Conservation (phyloP, 2,113 vertebrate genomes). For the Bungarus multicinctus region DNA sequence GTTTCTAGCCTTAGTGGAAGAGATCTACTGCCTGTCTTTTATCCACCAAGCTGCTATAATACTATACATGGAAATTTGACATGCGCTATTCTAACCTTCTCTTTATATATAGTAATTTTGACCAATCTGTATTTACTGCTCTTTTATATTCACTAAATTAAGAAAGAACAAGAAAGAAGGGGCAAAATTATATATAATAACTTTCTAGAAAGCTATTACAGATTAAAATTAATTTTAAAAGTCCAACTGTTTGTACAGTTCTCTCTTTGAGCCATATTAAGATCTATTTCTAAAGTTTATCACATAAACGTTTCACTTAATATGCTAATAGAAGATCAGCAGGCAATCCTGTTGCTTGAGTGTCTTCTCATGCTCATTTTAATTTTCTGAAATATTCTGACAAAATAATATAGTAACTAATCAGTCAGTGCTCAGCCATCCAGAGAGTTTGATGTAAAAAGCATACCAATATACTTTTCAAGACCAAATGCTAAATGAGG, state of each 20-base stretch:
- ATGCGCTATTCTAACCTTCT: too few species aligned
- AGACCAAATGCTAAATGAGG: constrained; percentile 29
- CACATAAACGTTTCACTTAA: not conserved
- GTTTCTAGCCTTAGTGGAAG: not conserved
- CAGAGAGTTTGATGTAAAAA: constrained; percentile 38
- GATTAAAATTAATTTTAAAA: constrained; percentile 6
- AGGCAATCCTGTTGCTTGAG: not conserved
- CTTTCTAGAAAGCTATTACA: not conserved
- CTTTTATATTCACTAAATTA: not conserved
- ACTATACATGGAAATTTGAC: not conserved
- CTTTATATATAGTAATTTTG: not conserved
- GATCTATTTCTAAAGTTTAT: not conserved
- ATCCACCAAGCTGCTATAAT: not conserved
- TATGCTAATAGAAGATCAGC: constrained; percentile 14
- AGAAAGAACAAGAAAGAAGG: not conserved
- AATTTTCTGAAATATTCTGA: constrained; percentile 17
- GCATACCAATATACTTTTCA: constrained; percentile 29
- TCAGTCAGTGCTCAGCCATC: constrained; percentile 32
- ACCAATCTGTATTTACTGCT: not conserved
- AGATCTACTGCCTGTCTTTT: not conserved
- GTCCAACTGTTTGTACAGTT: constrained; percentile 1
- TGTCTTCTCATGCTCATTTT: not conserved
- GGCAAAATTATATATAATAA: not conserved
- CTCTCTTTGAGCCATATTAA: not conserved
- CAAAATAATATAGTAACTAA: not conserved